Evolutionary conservation across 1,140 invertebrate species (phyloP).

Genomic region (Sycophila sp.): DNA sequence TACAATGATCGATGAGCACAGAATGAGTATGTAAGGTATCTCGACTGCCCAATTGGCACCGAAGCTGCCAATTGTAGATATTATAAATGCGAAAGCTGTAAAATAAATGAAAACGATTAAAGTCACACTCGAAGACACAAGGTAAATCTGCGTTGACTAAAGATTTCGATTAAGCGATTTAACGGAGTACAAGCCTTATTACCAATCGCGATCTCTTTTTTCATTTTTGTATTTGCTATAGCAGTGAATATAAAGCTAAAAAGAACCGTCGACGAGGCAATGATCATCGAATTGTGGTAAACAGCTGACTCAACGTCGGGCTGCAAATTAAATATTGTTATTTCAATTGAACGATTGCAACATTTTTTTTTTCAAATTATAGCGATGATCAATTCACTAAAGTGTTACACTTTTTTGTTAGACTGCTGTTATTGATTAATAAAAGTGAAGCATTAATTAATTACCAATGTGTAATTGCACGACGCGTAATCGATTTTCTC

Average conservation of each 20-base stretch:
- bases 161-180: no score
- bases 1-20: conserved; percentile 54
- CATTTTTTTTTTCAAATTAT: no score
- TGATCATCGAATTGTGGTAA: conserved; percentile 58
- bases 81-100: conserved; percentile 49
- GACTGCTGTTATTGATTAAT: no score
- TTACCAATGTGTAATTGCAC: conserved; percentile 24
- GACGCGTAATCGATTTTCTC: conserved; percentile 5
- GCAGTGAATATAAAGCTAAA: conserved; percentile 51
- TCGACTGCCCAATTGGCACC: conserved; percentile 57
- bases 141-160: no score
- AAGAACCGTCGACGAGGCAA: conserved; percentile 50
- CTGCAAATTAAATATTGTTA: conserved; percentile 48
- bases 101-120: no score
- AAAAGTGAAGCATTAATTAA: not conserved
- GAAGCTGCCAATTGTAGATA: conserved; percentile 54
- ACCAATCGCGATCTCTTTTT: conserved; percentile 55
- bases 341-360: not conserved
- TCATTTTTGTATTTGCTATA: conserved; percentile 41
- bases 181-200: conserved; percentile 42
- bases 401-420: not conserved
- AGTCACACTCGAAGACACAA: no score
- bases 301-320: conserved; percentile 48
- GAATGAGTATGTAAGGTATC: conserved; percentile 54
- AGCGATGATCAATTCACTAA: no score